A percentile compares a stretch with the other conserved stretches of the same genome.
Conservation (phyloP, 2,888 invertebrate species). For the Metallyticus violacea region DNA sequence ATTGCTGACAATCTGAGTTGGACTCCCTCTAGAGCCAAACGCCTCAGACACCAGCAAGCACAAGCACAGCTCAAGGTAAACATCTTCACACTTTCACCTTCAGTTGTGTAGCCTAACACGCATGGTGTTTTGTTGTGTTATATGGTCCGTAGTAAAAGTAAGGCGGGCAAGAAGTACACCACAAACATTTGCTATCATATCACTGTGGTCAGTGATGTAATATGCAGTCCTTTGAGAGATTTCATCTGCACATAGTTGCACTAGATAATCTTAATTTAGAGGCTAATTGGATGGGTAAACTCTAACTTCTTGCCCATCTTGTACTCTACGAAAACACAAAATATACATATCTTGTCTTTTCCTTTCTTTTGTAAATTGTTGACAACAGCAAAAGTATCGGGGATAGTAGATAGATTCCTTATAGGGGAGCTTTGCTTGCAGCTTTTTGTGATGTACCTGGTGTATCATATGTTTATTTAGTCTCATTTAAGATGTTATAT, state of each 20-base stretch:
- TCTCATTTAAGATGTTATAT: neutral
- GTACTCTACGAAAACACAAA: neutral
- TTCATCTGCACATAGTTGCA: neutral
- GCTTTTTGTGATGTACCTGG: neutral
- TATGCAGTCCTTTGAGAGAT: neutral
- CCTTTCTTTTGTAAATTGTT: neutral
- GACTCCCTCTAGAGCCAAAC: conserved; percentile 52
- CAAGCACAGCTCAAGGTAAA: conserved; percentile 29
- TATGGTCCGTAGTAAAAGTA: neutral
- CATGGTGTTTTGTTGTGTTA: neutral
- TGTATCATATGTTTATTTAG: neutral
- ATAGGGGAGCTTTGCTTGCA: neutral
- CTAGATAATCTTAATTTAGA: neutral
- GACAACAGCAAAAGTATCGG: neutral
- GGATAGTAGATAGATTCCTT: neutral
- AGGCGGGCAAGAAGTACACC: neutral
- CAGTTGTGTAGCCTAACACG: neutral
- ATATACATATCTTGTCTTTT: neutral
- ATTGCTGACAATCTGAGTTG: conserved; percentile 82
- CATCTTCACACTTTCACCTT: neutral
- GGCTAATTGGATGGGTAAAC: too few species aligned
- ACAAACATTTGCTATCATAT: neutral
- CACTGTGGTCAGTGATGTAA: neutral
- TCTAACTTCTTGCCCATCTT: neutral
- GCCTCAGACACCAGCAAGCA: conserved; percentile 37